phyloP scores from a whole-genome alignment of 2,113 vertebrate species.

The Suricata suricatta region DNA sequence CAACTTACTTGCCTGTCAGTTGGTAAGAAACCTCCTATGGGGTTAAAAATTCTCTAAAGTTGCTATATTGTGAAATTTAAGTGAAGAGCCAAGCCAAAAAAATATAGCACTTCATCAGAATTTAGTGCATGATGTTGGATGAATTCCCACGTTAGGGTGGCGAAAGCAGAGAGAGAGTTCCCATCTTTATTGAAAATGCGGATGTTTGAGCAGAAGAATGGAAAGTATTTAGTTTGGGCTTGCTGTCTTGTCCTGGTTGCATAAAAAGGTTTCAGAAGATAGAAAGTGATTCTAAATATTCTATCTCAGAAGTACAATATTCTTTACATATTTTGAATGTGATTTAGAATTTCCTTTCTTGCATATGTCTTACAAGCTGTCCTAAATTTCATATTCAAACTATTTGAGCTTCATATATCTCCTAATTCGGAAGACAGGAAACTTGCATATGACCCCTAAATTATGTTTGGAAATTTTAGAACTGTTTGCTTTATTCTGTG shows the following conservation, averaged over 20 bases:
- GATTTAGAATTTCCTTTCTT: conserved; percentile 6
- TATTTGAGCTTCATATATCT: background rate
- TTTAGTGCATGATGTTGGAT: background rate
- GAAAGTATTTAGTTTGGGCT: background rate
- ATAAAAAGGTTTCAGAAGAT: background rate
- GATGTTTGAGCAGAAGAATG: conserved; percentile 25
- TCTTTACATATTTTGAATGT: background rate
- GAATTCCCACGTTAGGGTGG: background rate
- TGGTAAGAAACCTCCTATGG: background rate
- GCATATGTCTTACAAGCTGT: background rate
- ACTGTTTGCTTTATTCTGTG: background rate
- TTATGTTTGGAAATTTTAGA: background rate
- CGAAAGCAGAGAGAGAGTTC: background rate
- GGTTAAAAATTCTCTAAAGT: background rate
- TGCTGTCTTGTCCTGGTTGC: background rate
- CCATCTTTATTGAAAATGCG: background rate
- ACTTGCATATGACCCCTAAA: background rate
- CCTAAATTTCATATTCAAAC: conserved; percentile 4
- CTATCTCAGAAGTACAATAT: background rate
- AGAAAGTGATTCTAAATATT: background rate
- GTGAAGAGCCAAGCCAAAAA: background rate
- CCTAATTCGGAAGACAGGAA: background rate
- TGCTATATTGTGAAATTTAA: background rate
- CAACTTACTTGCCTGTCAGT: background rate
- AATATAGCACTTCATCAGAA: background rate